Conservation (phyloP, 2,113 vertebrate genomes). For the Opisthocomus hoazin region DNA sequence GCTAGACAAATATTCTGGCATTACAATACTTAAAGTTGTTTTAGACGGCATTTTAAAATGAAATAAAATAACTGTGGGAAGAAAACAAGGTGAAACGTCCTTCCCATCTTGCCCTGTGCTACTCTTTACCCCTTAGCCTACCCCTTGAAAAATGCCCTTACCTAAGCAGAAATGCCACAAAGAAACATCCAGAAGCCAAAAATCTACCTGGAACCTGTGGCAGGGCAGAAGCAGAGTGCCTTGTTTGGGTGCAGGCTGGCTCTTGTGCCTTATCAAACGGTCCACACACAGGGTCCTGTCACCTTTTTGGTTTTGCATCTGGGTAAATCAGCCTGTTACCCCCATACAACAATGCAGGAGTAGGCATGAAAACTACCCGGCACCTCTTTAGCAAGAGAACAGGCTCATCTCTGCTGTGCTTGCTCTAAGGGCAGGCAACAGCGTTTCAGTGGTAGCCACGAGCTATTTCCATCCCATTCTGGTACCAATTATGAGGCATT, state of each 20-base stretch:
- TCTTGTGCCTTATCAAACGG: rapidly evolving
- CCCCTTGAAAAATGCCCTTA: neutral
- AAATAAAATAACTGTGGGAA: neutral
- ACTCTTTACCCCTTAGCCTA: neutral
- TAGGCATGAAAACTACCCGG: neutral
- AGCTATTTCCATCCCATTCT: neutral
- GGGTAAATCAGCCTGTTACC: neutral
- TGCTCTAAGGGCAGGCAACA: neutral
- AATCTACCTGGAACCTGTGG: neutral
- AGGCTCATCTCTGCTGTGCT: neutral
- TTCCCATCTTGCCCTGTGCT: neutral
- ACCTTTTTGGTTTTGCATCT: neutral
- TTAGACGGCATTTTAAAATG: neutral
- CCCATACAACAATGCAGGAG: neutral
- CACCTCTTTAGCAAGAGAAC: neutral
- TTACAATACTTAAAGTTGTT: rapidly evolving
- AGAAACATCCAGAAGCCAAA: neutral
- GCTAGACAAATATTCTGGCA: neutral
- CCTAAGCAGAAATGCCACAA: neutral
- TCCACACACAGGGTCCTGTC: neutral
- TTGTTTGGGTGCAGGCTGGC: neutral
- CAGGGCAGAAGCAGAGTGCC: neutral
- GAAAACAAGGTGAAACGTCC: neutral
- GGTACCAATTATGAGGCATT: neutral
- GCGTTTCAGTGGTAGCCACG: neutral